Conservation (phyloP, 1,140 invertebrate species). For the Macrobrachium rosenbergii region DNA sequence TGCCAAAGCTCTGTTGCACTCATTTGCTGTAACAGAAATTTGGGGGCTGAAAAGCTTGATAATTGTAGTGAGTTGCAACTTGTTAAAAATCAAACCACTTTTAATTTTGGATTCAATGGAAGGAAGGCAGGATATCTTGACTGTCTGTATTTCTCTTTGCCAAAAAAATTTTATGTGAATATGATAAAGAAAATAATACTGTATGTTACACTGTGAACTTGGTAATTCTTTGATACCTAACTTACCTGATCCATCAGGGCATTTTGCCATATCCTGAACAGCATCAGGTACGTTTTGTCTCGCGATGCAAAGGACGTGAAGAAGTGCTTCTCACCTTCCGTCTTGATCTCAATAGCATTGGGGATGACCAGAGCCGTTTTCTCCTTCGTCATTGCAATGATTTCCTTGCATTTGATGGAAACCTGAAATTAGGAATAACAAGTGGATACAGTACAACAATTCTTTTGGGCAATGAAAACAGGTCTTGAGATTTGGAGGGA, state of each 20-base stretch:
- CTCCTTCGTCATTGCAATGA: constrained; percentile 92
- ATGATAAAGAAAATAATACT: not conserved
- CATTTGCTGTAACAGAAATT: constrained; percentile 77
- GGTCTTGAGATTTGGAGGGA: too few relatives aligned
- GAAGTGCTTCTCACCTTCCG: constrained; percentile 88
- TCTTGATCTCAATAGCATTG: constrained; percentile 91
- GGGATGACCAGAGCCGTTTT: constrained; percentile 94
- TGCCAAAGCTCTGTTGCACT: constrained; percentile 90
- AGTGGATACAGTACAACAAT: not conserved
- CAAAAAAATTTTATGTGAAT: not conserved
- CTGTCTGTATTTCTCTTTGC: too few relatives aligned
- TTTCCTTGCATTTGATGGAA: constrained; percentile 87
- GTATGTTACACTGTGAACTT: too few relatives aligned
- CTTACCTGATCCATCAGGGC: constrained; percentile 88
- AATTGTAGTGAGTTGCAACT: not conserved
- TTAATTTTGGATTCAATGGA: not conserved
- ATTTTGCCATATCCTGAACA: constrained; percentile 96
- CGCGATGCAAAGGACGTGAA: constrained; percentile 92
- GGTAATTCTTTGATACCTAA: not conserved
- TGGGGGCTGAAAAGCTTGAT: constrained; percentile 65
- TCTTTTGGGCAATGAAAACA: too few relatives aligned
- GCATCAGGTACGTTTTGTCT: constrained; percentile 94
- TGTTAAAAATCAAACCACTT: not conserved
- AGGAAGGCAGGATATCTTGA: too few relatives aligned
- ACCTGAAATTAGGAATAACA: constrained; percentile 71